Evolutionary conservation across 2,888 invertebrate genomes (phyloP), one percentile per base, ranked within the genome.

Genomic region (Stenurella melanura): DNA sequence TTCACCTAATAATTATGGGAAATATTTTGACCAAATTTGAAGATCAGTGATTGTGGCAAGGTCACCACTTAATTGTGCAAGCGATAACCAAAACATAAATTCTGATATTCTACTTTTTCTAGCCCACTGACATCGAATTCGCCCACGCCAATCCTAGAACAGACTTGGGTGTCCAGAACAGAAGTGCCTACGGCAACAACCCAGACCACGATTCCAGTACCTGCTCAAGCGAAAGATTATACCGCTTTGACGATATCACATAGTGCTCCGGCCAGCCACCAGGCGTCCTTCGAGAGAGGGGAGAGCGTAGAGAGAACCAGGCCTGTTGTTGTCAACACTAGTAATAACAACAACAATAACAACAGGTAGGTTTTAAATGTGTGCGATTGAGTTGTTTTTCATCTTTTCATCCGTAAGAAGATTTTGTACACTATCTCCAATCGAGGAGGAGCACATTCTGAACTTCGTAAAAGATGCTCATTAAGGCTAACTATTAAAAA

Each of bases 41-140:
- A n/a, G n/a, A n/a, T n/a, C n/a, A n/a, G n/a, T n/a, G n/a, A n/a
- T n/a, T n/a, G n/a, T n/a, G n/a, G n/a, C n/a, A n/a, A n/a, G n/a
- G n/a, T n/a, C n/a, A n/a, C n/a, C n/a, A n/a, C n/a, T n/a, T n/a
- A n/a, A n/a, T n/a, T n/a, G n/a, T 26, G 21, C 21, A 4, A 26
- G 4, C 4, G 21, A 26, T 4, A 26, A 4, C 21, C 21, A 26
- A 1, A 26, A 26, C 1, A 7, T 9, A 7, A 0, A 42, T 42
- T 42, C 50, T n/a, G 0, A 50, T 9, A 10, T 58, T 58, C 26
- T 19, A 58, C 19, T 10, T 19, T 12, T 81, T 87, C 76, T 84
- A 91, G 91, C 83, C 91, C 91, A 78, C 85, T 91, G 85, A 91
- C 91, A 85, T 90, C 91, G 85, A 90, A 90, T 81, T 91, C 91